A percentile compares a stretch with the other conserved stretches of the same genome.
Conservation (phyloP, 2,888 invertebrate species). For the Thera britannica region DNA sequence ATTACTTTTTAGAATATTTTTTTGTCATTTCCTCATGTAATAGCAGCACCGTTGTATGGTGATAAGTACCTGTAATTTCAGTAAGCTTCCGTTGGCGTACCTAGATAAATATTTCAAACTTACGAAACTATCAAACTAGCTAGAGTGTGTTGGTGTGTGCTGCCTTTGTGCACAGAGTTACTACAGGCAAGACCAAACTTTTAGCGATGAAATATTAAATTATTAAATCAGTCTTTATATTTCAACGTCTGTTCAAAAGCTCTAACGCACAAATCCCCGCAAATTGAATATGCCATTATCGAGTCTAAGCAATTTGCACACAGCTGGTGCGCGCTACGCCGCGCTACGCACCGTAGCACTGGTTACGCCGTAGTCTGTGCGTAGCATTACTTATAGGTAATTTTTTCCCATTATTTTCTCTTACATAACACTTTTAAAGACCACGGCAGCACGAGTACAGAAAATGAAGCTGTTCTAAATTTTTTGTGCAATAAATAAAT, state of each 20-base stretch:
- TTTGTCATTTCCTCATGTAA: neutral
- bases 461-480: too few relatives aligned
- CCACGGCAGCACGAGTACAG: too few relatives aligned
- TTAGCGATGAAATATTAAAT: constrained; percentile 16
- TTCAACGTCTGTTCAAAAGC: constrained; percentile 55
- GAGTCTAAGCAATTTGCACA: constrained; percentile 78
- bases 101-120: too few relatives aligned
- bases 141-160: too few relatives aligned
- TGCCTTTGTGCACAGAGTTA: too few relatives aligned
- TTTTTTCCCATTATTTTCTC: too few relatives aligned
- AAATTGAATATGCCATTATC: constrained; percentile 84
- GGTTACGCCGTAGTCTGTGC: constrained; percentile 30
- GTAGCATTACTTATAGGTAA: neutral
- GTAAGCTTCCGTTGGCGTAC: too few relatives aligned
- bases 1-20: constrained; percentile 29
- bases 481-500: too few relatives aligned
- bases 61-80: too few relatives aligned
- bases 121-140: too few relatives aligned
- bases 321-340: constrained; percentile 73
- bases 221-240: constrained; percentile 39
- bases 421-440: too few relatives aligned
- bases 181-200: neutral
- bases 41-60: neutral
- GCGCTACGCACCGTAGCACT: constrained; percentile 42
- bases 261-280: constrained; percentile 74